Evolutionary conservation across 1,140 invertebrate genomes (phyloP), one percentile per base, ranked within the genome.

Genomic region (Vanessa atalanta): DNA sequence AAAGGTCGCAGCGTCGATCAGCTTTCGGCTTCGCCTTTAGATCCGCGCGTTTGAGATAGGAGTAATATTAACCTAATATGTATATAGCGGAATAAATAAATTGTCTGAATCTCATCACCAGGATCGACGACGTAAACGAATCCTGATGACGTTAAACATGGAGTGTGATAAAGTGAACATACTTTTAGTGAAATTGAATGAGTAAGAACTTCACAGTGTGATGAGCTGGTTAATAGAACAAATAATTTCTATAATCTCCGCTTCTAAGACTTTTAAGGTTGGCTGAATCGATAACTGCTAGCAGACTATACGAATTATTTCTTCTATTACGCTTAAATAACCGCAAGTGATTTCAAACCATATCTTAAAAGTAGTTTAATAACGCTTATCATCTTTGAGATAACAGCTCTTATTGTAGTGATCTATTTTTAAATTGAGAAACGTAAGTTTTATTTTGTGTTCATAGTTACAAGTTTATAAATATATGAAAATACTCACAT

Each of bases 1-100:
- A 91, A 90, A 72, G 88, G 88, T 20, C 86, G 87, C 72, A 91
- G 89, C 76, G 89, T 88, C 15, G 90, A 91, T 72, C 88, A 90
- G 8, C 81, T 93, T 13, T 77, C 91, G 12, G 67, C 83, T 7
- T 72, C 84, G 31, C 85, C 82, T 50, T 66, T 80, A 11, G 83
- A 86, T 9, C 86, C 86, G n/a, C 79, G 79, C 66, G 83, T 83
- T 26, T 91, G 78, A 88, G 43, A 43, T 20, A 16, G 1, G 12
- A 48, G 6, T 31, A 16, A n/a, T 70, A 37, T 43, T 53, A 55
- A 71, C n/a, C 23, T 71, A 71, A 71, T 70, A 23, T 70, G 68
- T 70, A 70, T 48, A 70, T 70, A 70, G 72, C 47, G 31, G 50
- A 63, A 14, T 70, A 47, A 13, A 61, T 26, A 20, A 64, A 65